phyloP scores from a whole-genome alignment of 2,113 vertebrate genomes.

The Illadopsis cleaveri region DNA sequence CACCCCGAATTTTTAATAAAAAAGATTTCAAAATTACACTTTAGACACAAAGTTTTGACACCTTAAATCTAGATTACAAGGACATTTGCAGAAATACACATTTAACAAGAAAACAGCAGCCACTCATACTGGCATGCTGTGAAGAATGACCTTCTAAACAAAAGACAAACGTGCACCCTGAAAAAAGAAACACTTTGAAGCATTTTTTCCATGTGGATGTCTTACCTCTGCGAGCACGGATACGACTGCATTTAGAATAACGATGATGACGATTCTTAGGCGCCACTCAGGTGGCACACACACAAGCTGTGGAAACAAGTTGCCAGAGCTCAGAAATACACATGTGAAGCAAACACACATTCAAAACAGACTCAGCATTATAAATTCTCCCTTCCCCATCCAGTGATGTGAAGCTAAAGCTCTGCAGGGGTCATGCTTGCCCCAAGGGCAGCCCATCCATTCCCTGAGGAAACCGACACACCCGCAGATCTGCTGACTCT shows the following conservation, averaged over 20 bases:
- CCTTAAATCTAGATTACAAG: neutral
- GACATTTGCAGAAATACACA: neutral
- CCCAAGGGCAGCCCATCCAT: neutral
- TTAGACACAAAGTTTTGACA: neutral
- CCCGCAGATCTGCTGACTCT: neutral
- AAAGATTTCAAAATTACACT: neutral
- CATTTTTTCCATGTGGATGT: neutral
- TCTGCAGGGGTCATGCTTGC: neutral
- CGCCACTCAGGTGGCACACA: slow-evolving; percentile 91
- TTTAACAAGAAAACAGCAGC: neutral
- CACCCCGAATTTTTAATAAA: neutral
- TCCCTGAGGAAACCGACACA: neutral
- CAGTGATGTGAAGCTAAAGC: neutral
- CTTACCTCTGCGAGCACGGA: slow-evolving; percentile 91
- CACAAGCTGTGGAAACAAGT: slow-evolving; percentile 81
- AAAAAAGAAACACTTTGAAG: neutral
- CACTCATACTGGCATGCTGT: neutral
- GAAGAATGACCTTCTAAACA: neutral
- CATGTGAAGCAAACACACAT: neutral
- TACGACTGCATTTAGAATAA: slow-evolving; percentile 81
- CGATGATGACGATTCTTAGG: slow-evolving; percentile 79
- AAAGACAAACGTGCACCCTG: neutral
- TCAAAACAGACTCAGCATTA: neutral
- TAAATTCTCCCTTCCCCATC: neutral
- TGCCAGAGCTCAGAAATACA: neutral